phyloP scores from a whole-genome alignment of 2,113 vertebrate genomes.

The Syngnathoides biaculeatus region DNA sequence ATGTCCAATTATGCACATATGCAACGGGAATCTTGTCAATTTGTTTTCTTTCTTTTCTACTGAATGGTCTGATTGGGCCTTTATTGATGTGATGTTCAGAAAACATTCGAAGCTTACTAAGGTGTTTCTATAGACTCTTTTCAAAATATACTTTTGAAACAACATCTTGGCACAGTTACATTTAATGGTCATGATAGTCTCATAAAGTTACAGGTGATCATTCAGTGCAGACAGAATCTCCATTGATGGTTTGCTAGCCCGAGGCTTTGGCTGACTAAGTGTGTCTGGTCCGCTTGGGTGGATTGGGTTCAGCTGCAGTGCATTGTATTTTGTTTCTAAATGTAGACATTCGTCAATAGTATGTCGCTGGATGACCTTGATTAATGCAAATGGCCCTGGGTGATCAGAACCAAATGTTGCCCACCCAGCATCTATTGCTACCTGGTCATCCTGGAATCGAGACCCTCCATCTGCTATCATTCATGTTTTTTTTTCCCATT shows the following conservation, averaged over 20 bases:
- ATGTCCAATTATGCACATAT: too few species aligned
- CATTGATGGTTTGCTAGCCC: conserved; percentile 25
- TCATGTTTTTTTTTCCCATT: neutral
- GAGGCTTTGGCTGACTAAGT: conserved; percentile 21
- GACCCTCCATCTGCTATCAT: neutral
- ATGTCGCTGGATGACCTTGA: conserved; percentile 10
- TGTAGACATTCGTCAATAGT: conserved; percentile 29
- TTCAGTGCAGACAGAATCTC: conserved; percentile 25
- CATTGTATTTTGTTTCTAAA: conserved; percentile 23
- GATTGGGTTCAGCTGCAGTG: conserved; percentile 30
- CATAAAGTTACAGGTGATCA: neutral
- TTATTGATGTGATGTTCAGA: neutral
- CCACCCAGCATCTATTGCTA: neutral
- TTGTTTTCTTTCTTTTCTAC: neutral
- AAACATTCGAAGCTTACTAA: neutral
- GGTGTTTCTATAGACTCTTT: neutral
- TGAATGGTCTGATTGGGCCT: neutral
- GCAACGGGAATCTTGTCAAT: too few species aligned
- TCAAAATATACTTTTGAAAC: neutral
- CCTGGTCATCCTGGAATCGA: neutral
- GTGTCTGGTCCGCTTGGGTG: conserved; percentile 28
- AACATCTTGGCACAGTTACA: neutral
- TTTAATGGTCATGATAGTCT: neutral
- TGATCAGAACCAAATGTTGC: conserved; percentile 4
- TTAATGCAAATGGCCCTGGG: conserved; percentile 10